Conservation (phyloP, 2,888 invertebrate species). For the Platycheirus rosarum region DNA sequence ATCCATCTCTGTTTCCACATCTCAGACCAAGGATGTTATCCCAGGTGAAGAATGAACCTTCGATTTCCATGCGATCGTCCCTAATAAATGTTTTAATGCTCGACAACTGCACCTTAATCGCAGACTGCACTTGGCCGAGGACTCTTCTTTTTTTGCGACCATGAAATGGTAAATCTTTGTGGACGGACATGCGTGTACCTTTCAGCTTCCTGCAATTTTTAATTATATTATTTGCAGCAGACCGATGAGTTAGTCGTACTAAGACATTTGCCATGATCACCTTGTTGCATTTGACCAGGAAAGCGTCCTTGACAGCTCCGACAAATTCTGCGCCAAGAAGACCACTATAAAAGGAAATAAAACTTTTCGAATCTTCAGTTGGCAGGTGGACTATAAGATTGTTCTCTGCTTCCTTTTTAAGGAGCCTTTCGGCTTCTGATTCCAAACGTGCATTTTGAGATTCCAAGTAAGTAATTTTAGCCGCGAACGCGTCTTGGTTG, state of each 20-base stretch:
- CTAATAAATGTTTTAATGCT: neutral
- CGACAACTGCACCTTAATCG: neutral
- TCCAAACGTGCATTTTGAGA: too few relatives aligned
- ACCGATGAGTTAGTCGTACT: neutral
- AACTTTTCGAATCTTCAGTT: neutral
- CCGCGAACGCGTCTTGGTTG: neutral
- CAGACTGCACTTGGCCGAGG: too few relatives aligned
- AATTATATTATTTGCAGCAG: neutral
- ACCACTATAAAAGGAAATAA: neutral
- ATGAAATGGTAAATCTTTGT: neutral
- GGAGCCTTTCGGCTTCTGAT: too few relatives aligned
- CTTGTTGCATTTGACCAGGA: neutral
- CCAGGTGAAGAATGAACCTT: slow-evolving; percentile 4
- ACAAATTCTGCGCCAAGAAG: neutral
- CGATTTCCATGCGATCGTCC: neutral
- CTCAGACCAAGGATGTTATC: neutral
- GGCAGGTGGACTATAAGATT: neutral
- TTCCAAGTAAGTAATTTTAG: too few relatives aligned
- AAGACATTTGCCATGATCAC: neutral
- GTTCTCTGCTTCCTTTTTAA: slow-evolving; percentile 1
- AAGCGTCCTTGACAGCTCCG: slow-evolving; percentile 4
- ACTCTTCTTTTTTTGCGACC: too few relatives aligned
- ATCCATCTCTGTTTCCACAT: slow-evolving; percentile 5
- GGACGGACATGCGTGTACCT: neutral
- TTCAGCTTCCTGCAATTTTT: slow-evolving; percentile 1